Evolutionary conservation across 2,113 vertebrate species (phyloP).

Genomic region (Pedionomus torquatus): DNA sequence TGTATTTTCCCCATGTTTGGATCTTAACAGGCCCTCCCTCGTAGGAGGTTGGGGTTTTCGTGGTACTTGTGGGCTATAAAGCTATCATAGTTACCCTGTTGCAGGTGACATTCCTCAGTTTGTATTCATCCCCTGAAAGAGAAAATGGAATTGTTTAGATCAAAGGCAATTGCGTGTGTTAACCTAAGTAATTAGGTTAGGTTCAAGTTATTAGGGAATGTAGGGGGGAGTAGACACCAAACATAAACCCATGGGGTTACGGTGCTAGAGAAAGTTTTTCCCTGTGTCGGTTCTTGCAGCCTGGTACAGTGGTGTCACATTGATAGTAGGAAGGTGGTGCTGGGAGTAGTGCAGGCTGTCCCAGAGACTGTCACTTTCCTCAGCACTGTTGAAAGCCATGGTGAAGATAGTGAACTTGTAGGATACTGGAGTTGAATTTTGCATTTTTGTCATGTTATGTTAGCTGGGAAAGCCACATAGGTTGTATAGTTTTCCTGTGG

Average conservation of each 20-base stretch:
- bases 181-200: background rate
- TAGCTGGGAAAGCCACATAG: background rate
- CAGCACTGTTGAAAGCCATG: background rate
- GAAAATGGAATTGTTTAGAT: background rate
- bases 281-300: background rate
- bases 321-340: background rate
- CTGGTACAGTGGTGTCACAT: background rate
- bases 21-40: background rate
- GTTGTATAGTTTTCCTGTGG: background rate
- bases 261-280: background rate
- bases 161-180: background rate
- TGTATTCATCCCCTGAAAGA: background rate
- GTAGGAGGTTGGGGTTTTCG: background rate
- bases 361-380: background rate
- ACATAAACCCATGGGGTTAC: fast-evolving
- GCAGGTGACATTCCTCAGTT: background rate
- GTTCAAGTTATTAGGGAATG: background rate
- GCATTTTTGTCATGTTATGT: background rate
- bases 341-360: background rate
- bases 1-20: background rate
- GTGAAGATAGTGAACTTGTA: background rate
- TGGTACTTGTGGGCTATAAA: background rate
- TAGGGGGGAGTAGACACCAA: background rate
- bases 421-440: background rate
- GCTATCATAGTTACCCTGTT: background rate